These are phyloP conservation scores for Leucophora obtusa DNA, from an alignment of 2,888 invertebrate species.

Conservation along the genomic window DNA sequence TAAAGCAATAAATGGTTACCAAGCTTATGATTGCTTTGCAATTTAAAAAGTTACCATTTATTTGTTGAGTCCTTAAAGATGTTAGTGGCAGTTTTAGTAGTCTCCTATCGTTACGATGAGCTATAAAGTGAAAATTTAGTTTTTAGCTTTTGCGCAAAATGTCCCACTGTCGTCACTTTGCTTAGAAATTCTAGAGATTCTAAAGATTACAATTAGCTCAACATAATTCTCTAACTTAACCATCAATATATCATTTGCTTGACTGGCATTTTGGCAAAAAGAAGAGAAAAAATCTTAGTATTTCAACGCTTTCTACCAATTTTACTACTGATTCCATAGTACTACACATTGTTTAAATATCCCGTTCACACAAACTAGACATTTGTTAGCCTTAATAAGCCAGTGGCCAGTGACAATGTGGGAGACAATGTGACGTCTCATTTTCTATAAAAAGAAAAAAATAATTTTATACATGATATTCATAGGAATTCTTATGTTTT, in stretches of 20 bases:
- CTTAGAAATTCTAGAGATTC: too few relatives aligned
- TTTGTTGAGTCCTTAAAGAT: too few relatives aligned
- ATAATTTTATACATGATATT: constrained; percentile 20
- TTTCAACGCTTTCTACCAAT: constrained; percentile 53
- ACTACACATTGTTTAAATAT: constrained; percentile 64
- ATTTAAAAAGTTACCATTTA: too few relatives aligned
- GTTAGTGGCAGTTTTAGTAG: too few relatives aligned
- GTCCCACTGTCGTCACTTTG: too few relatives aligned
- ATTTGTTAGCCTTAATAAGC: constrained; percentile 71
- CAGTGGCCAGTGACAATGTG: constrained; percentile 74
- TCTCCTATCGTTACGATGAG: too few relatives aligned
- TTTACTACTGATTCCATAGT: constrained; percentile 67
- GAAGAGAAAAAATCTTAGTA: not conserved
- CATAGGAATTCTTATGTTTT: constrained; percentile 26
- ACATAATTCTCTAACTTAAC: too few relatives aligned
- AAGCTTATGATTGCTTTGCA: too few relatives aligned
- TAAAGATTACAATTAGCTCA: too few relatives aligned
- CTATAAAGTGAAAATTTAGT: too few relatives aligned
- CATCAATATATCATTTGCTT: not conserved
- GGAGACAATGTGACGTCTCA: constrained; percentile 74
- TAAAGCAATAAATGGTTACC: too few relatives aligned
- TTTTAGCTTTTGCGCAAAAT: too few relatives aligned
- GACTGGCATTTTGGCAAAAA: not conserved
- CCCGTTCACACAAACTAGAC: constrained; percentile 35
- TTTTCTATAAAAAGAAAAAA: constrained; percentile 28